Percentiles rank a stretch among this genome's conserved stretches.
Conservation (phyloP, 2,888 invertebrate genomes). For the Microplitis manilae region DNA sequence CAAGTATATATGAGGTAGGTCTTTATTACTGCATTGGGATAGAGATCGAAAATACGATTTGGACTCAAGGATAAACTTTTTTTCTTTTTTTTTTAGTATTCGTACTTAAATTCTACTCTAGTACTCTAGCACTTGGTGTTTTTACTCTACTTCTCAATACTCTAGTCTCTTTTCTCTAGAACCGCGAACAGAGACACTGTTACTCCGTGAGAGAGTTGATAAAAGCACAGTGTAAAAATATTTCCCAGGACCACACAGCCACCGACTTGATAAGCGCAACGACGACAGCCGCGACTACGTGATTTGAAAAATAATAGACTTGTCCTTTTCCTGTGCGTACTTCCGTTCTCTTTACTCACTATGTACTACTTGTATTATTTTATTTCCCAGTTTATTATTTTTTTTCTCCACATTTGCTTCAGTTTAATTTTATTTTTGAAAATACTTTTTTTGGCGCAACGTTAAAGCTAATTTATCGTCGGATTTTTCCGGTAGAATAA, state of each 20-base stretch:
- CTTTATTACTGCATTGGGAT: constrained; percentile 27
- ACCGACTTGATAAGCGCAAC: constrained; percentile 51
- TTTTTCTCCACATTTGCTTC: constrained; percentile 1
- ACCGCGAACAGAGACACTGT: constrained; percentile 3
- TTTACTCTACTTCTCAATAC: not conserved
- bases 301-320: constrained; percentile 53
- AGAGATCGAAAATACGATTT: constrained; percentile 32
- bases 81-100: not conserved
- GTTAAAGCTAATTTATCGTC: constrained; percentile 32
- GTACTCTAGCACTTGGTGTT: constrained; percentile 3
- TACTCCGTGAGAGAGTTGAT: constrained; percentile 27
- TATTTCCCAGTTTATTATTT: not conserved
- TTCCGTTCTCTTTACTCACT: constrained; percentile 14
- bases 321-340: constrained; percentile 7
- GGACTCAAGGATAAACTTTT: constrained; percentile 16
- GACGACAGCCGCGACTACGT: constrained; percentile 50
- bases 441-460: constrained; percentile 5
- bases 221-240: constrained; percentile 40
- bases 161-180: not conserved
- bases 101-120: not conserved
- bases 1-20: constrained; percentile 8
- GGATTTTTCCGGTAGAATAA: constrained; percentile 24
- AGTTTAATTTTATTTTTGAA: not conserved
- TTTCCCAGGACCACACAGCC: constrained; percentile 31
- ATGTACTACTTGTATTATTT: constrained; percentile 20